Base-by-base conservation (phyloP, 2,888 invertebrate genomes). In the Pachymerium ferrugineum region DNA sequence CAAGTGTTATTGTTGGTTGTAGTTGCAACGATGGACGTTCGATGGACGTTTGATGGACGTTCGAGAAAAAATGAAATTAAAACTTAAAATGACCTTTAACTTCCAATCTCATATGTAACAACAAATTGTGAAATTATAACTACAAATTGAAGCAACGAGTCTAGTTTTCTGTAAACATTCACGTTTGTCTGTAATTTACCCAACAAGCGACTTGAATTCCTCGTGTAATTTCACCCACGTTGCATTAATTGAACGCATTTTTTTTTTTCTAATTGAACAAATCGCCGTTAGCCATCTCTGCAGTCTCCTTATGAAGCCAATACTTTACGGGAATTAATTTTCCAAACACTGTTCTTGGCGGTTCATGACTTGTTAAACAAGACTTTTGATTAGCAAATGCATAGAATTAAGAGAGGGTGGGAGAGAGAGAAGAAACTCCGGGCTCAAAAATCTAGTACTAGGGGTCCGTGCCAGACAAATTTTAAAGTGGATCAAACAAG, bases 321-420 rank as follows among this genome's bases (percentile, higher is more conserved):
- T 47, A 47, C 47, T 47, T 47, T 47, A 47, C 47, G 47, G 47
- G 47, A 47, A 47, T 47, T 47, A 47, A 47, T 47, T 47, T 47
- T 47, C 47, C 47, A 47, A 47, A 47, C 47, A 47, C 47, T 47
- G 47, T 47, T 47, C 47, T 47, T 47, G 47, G 47, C 47, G 47
- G 47, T 47, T 47, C 47, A 47, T 47, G 47, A 47, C 47, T 47
- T 47, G 47, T 47, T 47, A 47, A 47, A 47, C 47, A 47, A 47
- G 47, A 47, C 47, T 47, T 47, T 47, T 47, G 47, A 47, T 47
- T 47, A 47, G 47, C 47, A 47, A 47, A 47, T 47, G 47, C 47
- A 47, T 16, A 22, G 47, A 47, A 47, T 47, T 47, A 47, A 47
- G 47, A 47, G 47, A 22, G 47, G 47, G n/a, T n/a, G n/a, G n/a